Evolutionary conservation across 92 coral and sea anemone species (phyloP).

Genomic region (Desmophyllum pertusum): DNA sequence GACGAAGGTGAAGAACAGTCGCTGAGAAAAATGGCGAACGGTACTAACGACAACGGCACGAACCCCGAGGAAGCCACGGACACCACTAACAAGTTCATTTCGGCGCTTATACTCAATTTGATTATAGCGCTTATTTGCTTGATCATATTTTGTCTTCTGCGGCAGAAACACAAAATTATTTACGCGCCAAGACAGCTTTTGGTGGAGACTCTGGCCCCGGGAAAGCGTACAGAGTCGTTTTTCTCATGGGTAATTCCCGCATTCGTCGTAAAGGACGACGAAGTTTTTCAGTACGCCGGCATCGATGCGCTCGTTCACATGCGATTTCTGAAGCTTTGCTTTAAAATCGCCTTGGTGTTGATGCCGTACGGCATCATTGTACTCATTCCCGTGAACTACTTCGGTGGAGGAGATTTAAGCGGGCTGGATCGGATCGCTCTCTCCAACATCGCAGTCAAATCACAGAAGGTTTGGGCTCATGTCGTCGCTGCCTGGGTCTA

Average conservation of each 20-base stretch:
- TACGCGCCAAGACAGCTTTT: slow-evolving; percentile 90
- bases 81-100: slow-evolving; percentile 65
- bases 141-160: slow-evolving; percentile 74
- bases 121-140: slow-evolving; percentile 61
- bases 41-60: background rate
- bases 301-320: slow-evolving; percentile 89
- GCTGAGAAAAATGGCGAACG: slow-evolving; percentile 14
- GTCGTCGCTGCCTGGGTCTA: slow-evolving; percentile 91
- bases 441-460: slow-evolving; percentile 68
- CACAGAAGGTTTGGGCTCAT: slow-evolving; percentile 88
- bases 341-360: slow-evolving; percentile 74
- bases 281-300: slow-evolving; percentile 84
- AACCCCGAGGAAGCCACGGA: slow-evolving; percentile 19
- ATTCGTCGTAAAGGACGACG: slow-evolving; percentile 76
- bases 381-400: slow-evolving; percentile 80
- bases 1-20: background rate
- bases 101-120: slow-evolving; percentile 77
- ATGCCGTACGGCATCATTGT: slow-evolving; percentile 90
- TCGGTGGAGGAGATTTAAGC: slow-evolving; percentile 71
- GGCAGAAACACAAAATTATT: slow-evolving; percentile 71
- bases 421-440: slow-evolving; percentile 76
- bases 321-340: slow-evolving; percentile 83
- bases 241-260: slow-evolving; percentile 96
- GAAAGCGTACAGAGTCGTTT: slow-evolving; percentile 67
- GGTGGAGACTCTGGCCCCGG: slow-evolving; percentile 72